Evolutionary conservation across 1,140 invertebrate species (phyloP).

Genomic region (Leptestheria dahalacensis): DNA sequence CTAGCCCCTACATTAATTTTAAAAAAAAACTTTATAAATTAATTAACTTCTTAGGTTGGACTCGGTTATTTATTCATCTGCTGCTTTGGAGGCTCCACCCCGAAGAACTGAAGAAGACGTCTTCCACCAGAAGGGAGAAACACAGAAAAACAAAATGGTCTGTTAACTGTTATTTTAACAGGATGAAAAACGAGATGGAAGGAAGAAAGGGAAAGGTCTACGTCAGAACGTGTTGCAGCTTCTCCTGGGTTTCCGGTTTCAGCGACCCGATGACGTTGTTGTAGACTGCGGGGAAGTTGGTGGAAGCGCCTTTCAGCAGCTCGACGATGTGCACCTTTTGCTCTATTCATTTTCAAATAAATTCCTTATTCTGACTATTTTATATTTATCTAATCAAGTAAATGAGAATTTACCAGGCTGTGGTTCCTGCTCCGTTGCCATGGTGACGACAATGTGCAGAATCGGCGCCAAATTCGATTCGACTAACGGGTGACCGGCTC

Average conservation of each 20-base stretch:
- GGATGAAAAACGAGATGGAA: too few species aligned
- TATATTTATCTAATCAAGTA: neutral
- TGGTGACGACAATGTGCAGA: conserved; percentile 33
- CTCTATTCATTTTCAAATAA: neutral
- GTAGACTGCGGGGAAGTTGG: conserved; percentile 3
- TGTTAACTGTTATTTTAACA: too few species aligned
- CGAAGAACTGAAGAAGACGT: too few species aligned
- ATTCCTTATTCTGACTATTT: neutral
- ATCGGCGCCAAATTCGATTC: conserved; percentile 35
- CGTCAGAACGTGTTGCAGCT: conserved; percentile 1
- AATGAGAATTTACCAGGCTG: conserved; percentile 9
- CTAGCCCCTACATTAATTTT: too few species aligned
- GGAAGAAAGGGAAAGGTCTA: neutral
- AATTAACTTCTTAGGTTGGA: too few species aligned
- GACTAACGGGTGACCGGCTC: conserved; percentile 37
- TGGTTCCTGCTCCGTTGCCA: conserved; percentile 7
- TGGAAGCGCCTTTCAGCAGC: neutral
- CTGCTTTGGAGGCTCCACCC: too few species aligned
- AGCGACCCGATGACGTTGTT: neutral
- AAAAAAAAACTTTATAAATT: too few species aligned
- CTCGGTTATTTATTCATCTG: too few species aligned
- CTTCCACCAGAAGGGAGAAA: too few species aligned
- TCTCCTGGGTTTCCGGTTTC: neutral
- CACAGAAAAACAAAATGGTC: too few species aligned
- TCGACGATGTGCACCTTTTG: conserved; percentile 1